phyloP scores from a whole-genome alignment of 2,888 invertebrate genomes.

The Conops quadrifasciatus region DNA sequence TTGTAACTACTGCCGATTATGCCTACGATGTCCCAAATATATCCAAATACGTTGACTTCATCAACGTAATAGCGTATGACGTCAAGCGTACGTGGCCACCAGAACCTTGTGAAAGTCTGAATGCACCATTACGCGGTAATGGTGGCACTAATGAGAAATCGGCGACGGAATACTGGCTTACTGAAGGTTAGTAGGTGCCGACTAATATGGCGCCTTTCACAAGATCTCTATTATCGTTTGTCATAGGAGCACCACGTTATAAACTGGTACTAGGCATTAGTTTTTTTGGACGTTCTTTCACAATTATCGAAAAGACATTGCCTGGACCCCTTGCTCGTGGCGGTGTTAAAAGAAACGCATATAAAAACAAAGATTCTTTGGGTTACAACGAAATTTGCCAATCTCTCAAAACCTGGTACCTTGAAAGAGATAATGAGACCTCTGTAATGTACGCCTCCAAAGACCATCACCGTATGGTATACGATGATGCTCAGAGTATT shows the following conservation, averaged over 20 bases:
- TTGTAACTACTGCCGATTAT: conserved; percentile 43
- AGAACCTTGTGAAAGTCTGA: conserved; percentile 49
- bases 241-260: conserved; percentile 68
- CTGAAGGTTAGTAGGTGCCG: conserved; percentile 74
- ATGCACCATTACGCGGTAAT: conserved; percentile 53
- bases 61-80: conserved; percentile 58
- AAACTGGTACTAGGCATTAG: conserved; percentile 78
- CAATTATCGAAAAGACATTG: conserved; percentile 61
- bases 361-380: conserved; percentile 72
- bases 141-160: conserved; percentile 82
- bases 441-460: conserved; percentile 71
- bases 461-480: conserved; percentile 74
- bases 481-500: conserved; percentile 70
- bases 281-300: conserved; percentile 76
- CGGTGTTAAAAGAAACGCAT: conserved; percentile 63
- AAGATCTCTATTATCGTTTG: too few species aligned
- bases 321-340: conserved; percentile 30
- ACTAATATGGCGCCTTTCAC: too few species aligned
- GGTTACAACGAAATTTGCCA: conserved; percentile 75
- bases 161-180: conserved; percentile 86
- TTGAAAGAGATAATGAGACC: not conserved
- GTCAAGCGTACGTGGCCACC: conserved; percentile 47
- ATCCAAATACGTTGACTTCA: conserved; percentile 49
- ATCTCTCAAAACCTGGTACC: not conserved
- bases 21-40: conserved; percentile 55